phyloP scores from a whole-genome alignment of 2,797 vertebrate genomes.

The Graptemys geographica region DNA sequence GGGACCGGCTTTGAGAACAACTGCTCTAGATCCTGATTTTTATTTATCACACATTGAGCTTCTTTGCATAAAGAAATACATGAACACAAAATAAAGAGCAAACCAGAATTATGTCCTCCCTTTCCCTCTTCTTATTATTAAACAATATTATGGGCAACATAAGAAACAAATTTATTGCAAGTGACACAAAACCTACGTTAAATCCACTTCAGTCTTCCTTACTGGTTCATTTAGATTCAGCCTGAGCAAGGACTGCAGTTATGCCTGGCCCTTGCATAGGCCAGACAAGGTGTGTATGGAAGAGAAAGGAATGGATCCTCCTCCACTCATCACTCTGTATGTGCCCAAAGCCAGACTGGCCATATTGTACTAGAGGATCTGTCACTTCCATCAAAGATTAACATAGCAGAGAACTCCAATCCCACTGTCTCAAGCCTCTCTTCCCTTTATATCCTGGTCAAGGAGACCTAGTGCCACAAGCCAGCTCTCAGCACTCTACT shows the following conservation, averaged over 20 bases:
- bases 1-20: too few relatives aligned
- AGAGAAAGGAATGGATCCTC: background rate
- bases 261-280: background rate
- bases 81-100: background rate
- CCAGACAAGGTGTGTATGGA: background rate
- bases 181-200: background rate
- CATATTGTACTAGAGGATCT: too few relatives aligned
- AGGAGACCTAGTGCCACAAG: too few relatives aligned
- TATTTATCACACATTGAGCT: background rate
- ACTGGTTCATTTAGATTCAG: background rate
- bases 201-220: background rate
- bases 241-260: rapidly evolving
- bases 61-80: background rate
- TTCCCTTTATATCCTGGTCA: background rate
- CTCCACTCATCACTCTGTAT: too few relatives aligned
- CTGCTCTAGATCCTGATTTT: background rate
- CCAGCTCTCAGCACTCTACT: background rate
- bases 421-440: too few relatives aligned
- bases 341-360: too few relatives aligned
- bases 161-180: background rate
- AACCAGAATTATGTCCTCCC: background rate
- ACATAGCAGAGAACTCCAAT: background rate
- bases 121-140: background rate
- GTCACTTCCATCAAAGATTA: too few relatives aligned
- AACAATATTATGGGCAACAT: background rate